Base-by-base conservation (phyloP, 2,888 invertebrate genomes). In the Rhopalosiphum nymphaeae region DNA sequence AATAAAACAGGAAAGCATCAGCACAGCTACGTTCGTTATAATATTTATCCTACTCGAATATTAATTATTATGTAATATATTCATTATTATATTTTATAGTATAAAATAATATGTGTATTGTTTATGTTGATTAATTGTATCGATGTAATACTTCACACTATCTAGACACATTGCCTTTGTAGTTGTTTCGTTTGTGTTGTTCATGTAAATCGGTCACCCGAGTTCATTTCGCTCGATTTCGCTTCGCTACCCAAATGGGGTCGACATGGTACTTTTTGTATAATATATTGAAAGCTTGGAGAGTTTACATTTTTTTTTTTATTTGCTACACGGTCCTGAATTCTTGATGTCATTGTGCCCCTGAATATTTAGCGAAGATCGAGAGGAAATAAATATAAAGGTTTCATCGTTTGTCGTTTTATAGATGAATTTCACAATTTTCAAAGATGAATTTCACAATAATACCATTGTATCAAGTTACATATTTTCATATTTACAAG, bases 281-380 rank as follows among this genome's bases (percentile, higher is more conserved):
- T 67, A 78, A 91, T 78, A 91, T 91, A 91, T 91, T 91, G 91
- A 91, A 91, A 46, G 91, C 91, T 78, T 3, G 49, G 36, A 91
- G 91, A 78, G 78, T 36, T 36, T 49, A 49, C 36, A 91, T 91
- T 49, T 78, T 29, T 90, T 29, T 90, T 90, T 91, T 91, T 91
- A 91, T 67, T 90, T 5, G 36, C n/a, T 91, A 91, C 49, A 91
- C 36, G 26, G 67, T 53, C 78, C 78, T 91, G 91, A 46, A 91
- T 91, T 91, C 49, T 91, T 91, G 78, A 78, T 91, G 78, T 78
- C 78, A 91, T 91, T 49, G 78, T 78, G 26, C 36, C 67, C 46
- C 49, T 91, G 91, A 91, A 91, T 91, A 91, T 91, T 91, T 91
- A 91, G 91, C 49, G 46, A 78, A 49, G 46, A 36, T 49, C 36